Evolutionary conservation across 2,797 vertebrate species (phyloP), one percentile per base, ranked within the genome.

Genomic region (Eulemur rubriventer): DNA sequence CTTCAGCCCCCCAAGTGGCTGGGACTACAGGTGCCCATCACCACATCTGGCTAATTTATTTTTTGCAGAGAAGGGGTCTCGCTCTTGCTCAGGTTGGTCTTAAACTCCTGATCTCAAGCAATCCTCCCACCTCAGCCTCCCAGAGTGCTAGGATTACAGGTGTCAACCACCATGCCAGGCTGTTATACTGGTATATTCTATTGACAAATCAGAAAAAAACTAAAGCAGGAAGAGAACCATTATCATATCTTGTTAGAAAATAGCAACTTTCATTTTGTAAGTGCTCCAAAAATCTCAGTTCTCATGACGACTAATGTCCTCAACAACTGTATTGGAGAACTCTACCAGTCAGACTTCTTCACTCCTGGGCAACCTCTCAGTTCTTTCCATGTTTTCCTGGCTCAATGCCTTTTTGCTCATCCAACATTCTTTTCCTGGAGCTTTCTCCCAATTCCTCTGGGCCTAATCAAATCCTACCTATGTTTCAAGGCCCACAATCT

Each of bases 231-330:
- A 17, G 22, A 55, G 16, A 8, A 18, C 55, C 33, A 4, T 18
- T 52, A 4, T 33, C n/a, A 16, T 1, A 5, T 14, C 7, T n/a
- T 28, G 11, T 6, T 41, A 3, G 1, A 43, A 11, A 18, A 24
- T 33, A 89, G 26, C 20, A n/a, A 63, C 1, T 12, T 11, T 22
- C 48, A 18, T 17, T 6, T n/a, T 41, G 20, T 6, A 50, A 41
- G 33, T 30, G 43, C 4, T 22, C 16, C 16, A 22, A 52, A 30
- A 78, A 33, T 6, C 35, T n/a, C 17, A 43, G 24, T n/a, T 28
- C 0, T 22, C 38, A 33, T 41, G 20, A 52, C 14, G 20, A 52
- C 18, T 26, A 82, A 48, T 2, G 4, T 26, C 10, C 55, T 33
- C 24, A 1, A 35, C 6, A 11, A 24, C 35, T 28, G 24, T 16